phyloP scores from a whole-genome alignment of 2,797 vertebrate genomes.

The Sebastes cheni region DNA sequence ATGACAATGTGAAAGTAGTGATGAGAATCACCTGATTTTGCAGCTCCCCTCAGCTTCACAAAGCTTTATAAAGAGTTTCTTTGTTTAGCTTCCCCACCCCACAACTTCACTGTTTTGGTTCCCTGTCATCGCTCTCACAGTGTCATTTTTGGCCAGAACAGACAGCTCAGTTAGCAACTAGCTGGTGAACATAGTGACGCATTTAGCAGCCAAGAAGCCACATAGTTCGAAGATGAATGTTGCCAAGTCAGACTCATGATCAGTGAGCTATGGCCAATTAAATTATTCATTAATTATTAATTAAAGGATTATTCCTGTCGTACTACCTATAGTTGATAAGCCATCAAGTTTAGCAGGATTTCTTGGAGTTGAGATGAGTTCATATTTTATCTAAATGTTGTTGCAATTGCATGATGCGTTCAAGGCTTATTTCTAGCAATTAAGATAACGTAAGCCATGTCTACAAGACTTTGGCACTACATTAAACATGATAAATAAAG shows the following conservation, averaged over 20 bases:
- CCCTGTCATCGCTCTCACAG: neutral
- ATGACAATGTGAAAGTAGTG: neutral
- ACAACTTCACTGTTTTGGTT: no score
- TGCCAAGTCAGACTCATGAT: neutral
- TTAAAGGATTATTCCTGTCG: neutral
- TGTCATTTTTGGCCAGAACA: neutral
- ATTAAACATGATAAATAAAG: neutral
- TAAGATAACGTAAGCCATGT: neutral
- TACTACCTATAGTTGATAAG: neutral
- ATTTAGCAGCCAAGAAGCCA: neutral
- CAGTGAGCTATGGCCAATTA: neutral
- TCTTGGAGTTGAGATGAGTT: neutral
- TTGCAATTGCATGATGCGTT: neutral
- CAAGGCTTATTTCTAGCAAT: neutral
- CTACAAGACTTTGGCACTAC: conserved; percentile 5
- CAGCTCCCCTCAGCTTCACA: no score
- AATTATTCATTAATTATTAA: neutral
- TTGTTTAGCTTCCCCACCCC: neutral
- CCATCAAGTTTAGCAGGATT: neutral
- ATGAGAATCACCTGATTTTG: neutral
- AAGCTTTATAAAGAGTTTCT: neutral
- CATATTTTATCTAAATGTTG: neutral
- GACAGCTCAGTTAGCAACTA: neutral
- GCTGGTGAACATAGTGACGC: neutral
- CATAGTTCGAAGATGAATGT: neutral